A percentile compares a stretch with the other conserved stretches of the same genome.
phyloP scores from a whole-genome alignment of 2,113 vertebrate species.

The Numida meleagris region DNA sequence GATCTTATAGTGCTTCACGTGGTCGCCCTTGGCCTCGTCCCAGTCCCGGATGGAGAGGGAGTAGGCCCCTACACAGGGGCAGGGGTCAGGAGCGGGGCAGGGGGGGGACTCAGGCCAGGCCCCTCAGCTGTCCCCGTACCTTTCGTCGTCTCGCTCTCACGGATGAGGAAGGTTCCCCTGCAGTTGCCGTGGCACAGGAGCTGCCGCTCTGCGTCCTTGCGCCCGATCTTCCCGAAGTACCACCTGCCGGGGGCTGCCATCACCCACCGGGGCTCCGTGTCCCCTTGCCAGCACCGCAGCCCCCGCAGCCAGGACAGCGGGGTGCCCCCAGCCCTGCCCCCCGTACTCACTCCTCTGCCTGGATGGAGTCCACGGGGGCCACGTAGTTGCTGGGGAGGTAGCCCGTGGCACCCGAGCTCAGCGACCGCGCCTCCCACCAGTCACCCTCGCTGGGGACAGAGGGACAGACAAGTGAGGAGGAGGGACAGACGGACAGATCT shows the following conservation, averaged over 20 bases:
- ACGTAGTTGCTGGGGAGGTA: constrained; percentile 98
- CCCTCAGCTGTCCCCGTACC: constrained; percentile 61
- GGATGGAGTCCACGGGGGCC: constrained; percentile 94
- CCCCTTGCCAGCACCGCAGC: not conserved
- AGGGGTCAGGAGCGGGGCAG: not conserved
- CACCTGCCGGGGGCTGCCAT: constrained; percentile 77
- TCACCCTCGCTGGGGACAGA: constrained; percentile 86
- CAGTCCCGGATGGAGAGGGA: constrained; percentile 96
- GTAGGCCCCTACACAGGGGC: constrained; percentile 83
- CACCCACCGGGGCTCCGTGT: not conserved
- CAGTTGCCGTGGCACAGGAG: constrained; percentile 85
- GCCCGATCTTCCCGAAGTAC: constrained; percentile 96
- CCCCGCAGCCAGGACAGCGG: not conserved
- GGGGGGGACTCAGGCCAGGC: rapidly evolving
- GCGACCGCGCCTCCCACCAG: constrained; percentile 96
- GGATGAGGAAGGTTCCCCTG: constrained; percentile 90
- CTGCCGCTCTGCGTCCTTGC: constrained; percentile 93
- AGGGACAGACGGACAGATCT: not conserved
- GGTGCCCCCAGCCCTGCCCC: not conserved
- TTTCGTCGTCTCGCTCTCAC: constrained; percentile 95
- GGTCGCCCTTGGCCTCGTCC: constrained; percentile 91
- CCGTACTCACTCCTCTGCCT: constrained; percentile 93
- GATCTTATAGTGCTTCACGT: constrained; percentile 99
- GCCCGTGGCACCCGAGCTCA: constrained; percentile 88
- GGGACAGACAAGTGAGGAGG: not conserved